Evolutionary conservation across 2,113 vertebrate species (phyloP).

Genomic region (Petrocephalus microphthalmus): DNA sequence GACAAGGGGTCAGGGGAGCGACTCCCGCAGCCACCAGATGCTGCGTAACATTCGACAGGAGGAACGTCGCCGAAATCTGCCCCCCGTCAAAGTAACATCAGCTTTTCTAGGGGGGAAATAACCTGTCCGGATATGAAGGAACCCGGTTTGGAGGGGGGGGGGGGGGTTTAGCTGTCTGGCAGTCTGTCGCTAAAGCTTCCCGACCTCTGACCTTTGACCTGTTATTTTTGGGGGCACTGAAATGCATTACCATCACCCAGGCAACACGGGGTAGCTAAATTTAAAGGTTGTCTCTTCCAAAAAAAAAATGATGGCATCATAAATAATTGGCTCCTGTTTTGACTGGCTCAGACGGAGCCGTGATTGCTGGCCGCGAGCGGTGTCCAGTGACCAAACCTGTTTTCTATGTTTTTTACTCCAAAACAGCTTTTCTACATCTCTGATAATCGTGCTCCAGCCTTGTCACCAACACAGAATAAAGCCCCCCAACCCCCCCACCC

Average conservation of each 20-base stretch:
- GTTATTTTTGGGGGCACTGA: background rate
- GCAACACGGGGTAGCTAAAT: background rate
- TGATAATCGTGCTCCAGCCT: too few species aligned
- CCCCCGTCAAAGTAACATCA: background rate
- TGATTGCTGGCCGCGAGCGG: background rate
- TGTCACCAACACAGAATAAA: background rate
- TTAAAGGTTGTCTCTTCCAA: background rate
- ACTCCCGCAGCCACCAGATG: background rate
- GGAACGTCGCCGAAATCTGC: background rate
- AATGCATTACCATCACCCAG: background rate
- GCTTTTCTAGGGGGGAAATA: background rate
- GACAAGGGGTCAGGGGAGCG: background rate
- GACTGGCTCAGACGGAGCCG: background rate
- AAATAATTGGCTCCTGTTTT: background rate
- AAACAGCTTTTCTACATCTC: background rate
- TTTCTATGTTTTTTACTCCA: background rate
- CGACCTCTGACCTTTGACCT: background rate
- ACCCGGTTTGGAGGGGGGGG: background rate
- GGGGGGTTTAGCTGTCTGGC: background rate
- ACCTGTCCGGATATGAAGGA: background rate
- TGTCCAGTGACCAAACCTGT: too few species aligned
- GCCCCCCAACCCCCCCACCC: background rate
- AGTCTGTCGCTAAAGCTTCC: background rate
- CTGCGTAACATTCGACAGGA: background rate
- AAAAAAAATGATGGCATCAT: background rate